Percentiles rank a stretch among this genome's conserved stretches.
phyloP scores from a whole-genome alignment of 2,888 invertebrate species.

The Julus scanicus region DNA sequence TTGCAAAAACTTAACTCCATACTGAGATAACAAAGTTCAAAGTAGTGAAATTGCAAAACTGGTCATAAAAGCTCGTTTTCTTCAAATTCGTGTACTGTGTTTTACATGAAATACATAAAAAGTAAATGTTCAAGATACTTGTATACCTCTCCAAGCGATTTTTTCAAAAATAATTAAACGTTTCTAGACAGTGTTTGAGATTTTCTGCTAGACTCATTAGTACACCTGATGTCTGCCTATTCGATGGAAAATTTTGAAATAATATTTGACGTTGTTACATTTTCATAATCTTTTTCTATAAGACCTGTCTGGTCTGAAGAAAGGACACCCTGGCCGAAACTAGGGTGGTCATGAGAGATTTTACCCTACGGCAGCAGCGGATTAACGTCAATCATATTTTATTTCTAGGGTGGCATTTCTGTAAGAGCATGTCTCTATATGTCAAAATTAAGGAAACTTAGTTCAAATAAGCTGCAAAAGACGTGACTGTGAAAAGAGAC shows the following conservation, averaged over 20 bases:
- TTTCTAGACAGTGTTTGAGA: neutral
- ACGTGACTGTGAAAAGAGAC: slow-evolving; percentile 24
- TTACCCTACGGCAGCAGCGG: neutral
- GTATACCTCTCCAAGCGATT: too few relatives aligned
- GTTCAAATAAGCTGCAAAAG: slow-evolving; percentile 33
- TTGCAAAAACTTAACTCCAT: too few relatives aligned
- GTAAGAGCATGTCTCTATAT: slow-evolving; percentile 33
- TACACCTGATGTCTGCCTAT: neutral
- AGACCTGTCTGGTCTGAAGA: neutral
- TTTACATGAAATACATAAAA: too few relatives aligned
- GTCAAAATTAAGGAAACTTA: slow-evolving; percentile 27
- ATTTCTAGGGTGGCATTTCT: slow-evolving; percentile 33
- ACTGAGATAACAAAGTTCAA: too few relatives aligned
- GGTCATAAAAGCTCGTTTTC: too few relatives aligned
- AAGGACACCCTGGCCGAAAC: slow-evolving; percentile 24
- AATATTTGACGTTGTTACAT: neutral
- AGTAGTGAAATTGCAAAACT: too few relatives aligned
- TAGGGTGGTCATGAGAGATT: slow-evolving; percentile 28
- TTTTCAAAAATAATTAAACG: neutral
- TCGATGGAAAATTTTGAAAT: neutral
- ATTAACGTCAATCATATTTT: slow-evolving; percentile 24
- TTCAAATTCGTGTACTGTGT: too few relatives aligned
- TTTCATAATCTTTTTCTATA: neutral
- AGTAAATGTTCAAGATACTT: too few relatives aligned
- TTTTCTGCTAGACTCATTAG: neutral